These are phyloP conservation scores for Mellivora capensis DNA, from an alignment of 2,113 vertebrate genomes.

Conservation along the genomic window DNA sequence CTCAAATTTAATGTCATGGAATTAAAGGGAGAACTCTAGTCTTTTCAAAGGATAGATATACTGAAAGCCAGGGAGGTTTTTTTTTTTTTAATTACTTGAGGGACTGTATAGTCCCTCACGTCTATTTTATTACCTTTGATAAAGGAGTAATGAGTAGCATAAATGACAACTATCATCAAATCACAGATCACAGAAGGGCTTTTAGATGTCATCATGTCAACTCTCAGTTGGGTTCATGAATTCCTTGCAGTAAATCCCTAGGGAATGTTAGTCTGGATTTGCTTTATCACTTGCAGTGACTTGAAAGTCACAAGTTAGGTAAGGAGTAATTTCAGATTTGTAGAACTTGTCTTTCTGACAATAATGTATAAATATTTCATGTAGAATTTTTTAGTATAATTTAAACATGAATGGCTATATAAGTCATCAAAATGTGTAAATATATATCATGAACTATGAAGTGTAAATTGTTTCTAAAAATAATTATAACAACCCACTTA, in stretches of 20 bases:
- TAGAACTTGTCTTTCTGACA: constrained; percentile 14
- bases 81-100: neutral
- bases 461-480: constrained; percentile 40
- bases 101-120: neutral
- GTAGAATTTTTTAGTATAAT: neutral
- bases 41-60: neutral
- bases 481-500: neutral
- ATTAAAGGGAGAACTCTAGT: neutral
- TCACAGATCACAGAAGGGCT: neutral
- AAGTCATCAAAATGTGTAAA: neutral
- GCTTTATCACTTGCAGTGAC: neutral
- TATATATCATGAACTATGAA: neutral
- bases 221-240: neutral
- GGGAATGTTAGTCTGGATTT: neutral
- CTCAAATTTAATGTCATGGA: constrained; percentile 14
- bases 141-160: neutral
- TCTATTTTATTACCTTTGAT: neutral
- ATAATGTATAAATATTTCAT: neutral
- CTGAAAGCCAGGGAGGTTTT: constrained; percentile 10
- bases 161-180: neutral
- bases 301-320: neutral
- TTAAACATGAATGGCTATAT: neutral
- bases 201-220: neutral
- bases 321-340: neutral
- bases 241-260: neutral